Base-by-base conservation (phyloP, 2,113 vertebrate genomes). In the Empidonax alnorum region DNA sequence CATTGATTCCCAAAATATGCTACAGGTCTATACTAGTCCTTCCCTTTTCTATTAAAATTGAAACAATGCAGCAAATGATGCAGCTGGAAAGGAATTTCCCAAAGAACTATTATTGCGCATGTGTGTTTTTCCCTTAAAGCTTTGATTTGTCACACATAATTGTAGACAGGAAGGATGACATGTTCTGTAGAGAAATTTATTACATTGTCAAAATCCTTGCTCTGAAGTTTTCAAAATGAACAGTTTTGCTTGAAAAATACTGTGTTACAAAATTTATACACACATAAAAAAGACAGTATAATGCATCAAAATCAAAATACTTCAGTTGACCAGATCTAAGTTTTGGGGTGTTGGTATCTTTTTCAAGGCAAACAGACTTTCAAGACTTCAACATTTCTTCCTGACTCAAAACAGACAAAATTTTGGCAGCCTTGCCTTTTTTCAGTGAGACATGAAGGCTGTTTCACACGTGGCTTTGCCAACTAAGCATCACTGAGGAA, bases 391-490 rank as follows among this genome's bases (percentile, higher is more conserved):
- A 84, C 69, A 87, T 87, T 91, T 76, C 74, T 87, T 82, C 62
- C 84, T 75, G 77, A 89, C 65, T 94, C 84, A 93, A 95, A 95
- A 75, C 90, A 96, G 84, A 96, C 87, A 82, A 95, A 67, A 94
- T 79, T 78, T 94, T 93, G 92, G 87, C 93, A 93, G 92, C 9
- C 87, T 82, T 89, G 81, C 61, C 74, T 91, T 95, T 71, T 80
- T 77, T 62, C 61, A 35, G 90, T 63, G 84, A 87, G 74, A 89
- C 6, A 0, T 31, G 90, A 94, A 91, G 84, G 78, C 92, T 87
- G 74, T 78, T 96, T 91, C 93, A 84, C 81, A 87, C 19, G 0
- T 71, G 74, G 66, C 84, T 95, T 78, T 86, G 93, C 93, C 91
- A 96, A 96, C 93, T 89, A 96, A 96, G 83, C 39, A 24, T 75